Conservation (phyloP, 2,113 vertebrate species). For the sheep (Ovis aries) region DNA sequence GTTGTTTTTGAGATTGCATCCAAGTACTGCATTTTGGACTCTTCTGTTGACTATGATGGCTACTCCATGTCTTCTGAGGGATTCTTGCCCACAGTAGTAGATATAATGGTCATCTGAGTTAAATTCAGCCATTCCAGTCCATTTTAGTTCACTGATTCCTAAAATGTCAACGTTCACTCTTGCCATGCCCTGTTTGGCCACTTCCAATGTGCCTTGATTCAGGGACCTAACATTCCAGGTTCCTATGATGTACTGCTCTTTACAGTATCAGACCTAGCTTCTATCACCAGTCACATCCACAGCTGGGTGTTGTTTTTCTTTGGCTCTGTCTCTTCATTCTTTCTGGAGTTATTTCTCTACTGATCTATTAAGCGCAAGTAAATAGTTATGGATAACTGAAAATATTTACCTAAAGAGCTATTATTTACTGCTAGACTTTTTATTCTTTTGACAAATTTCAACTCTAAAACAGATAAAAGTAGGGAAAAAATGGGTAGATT, state of each 20-base stretch:
- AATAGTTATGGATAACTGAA: neutral
- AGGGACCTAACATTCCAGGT: no score
- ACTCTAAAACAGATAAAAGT: neutral
- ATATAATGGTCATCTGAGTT: neutral
- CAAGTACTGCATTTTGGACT: neutral
- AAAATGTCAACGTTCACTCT: neutral
- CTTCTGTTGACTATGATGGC: neutral
- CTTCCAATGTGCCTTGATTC: neutral
- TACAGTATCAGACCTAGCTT: accelerated
- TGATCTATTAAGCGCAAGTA: neutral
- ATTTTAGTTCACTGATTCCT: neutral
- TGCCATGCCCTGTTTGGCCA: neutral
- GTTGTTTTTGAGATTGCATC: neutral
- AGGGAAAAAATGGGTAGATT: neutral
- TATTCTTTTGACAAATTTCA: neutral
- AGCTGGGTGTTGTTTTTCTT: neutral
- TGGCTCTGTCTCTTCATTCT: neutral
- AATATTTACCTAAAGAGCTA: constrained; percentile 11
- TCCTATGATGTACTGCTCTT: neutral
- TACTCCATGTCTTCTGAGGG: neutral
- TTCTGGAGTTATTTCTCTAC: neutral
- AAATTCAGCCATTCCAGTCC: neutral
- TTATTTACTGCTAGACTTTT: neutral
- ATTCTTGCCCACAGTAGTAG: neutral
- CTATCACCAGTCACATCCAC: neutral